A percentile compares a stretch with the other conserved stretches of the same genome.
Conservation (phyloP, 2,888 invertebrate genomes). For the Microctonus brassicae region DNA sequence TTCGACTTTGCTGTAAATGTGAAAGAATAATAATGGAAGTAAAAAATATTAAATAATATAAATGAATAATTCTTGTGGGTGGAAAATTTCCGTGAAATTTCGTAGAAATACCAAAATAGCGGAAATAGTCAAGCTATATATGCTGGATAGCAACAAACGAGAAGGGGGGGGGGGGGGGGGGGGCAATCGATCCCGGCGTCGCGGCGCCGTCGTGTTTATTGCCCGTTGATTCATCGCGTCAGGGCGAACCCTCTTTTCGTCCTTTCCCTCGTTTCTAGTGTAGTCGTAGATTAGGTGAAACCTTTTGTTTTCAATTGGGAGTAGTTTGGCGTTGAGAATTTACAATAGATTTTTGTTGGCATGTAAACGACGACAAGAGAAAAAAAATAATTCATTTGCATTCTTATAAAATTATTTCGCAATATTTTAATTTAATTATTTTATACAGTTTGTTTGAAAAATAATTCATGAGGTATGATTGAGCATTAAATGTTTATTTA, state of each 20-base stretch:
- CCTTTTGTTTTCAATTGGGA: neutral
- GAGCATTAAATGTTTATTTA: neutral
- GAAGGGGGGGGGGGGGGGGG: conserved; percentile 21
- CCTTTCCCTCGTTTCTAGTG: conserved; percentile 5
- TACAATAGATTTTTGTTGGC: no score
- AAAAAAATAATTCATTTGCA: no score
- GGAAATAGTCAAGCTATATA: conserved; percentile 33
- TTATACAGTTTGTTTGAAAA: neutral
- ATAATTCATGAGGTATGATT: neutral
- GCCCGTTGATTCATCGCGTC: conserved; percentile 46
- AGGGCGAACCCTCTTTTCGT: conserved; percentile 26
- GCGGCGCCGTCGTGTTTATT: conserved; percentile 46
- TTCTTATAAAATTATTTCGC: neutral
- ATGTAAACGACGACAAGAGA: no score
- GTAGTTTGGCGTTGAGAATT: neutral
- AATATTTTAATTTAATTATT: neutral
- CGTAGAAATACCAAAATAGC: conserved; percentile 36
- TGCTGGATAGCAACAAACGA: conserved; percentile 3
- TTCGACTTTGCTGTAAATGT: no score
- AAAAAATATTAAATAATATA: neutral
- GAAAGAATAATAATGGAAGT: no score
- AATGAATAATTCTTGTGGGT: conserved; percentile 20
- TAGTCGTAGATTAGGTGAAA: neutral
- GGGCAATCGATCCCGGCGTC: conserved; percentile 44
- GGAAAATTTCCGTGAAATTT: conserved; percentile 29